phyloP scores from a whole-genome alignment of 2,113 vertebrate species.

The Mobula hypostoma region DNA sequence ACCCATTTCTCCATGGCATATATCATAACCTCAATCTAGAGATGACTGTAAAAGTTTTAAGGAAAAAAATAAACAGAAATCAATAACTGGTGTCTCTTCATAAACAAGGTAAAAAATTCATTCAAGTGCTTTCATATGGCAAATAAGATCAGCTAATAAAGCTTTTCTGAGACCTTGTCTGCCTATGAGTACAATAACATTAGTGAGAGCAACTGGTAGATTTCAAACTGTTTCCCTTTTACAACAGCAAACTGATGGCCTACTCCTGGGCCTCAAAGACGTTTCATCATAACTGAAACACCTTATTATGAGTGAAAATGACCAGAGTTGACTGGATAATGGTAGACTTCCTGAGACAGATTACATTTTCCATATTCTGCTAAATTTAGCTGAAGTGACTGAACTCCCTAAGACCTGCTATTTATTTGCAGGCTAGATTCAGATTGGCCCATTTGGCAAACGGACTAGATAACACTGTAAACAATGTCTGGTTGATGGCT shows the following conservation, averaged over 20 bases:
- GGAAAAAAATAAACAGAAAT: background rate
- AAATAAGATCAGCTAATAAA: background rate
- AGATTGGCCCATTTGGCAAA: background rate
- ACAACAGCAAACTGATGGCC: background rate
- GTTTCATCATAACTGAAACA: background rate
- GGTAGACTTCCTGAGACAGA: background rate
- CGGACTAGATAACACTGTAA: background rate
- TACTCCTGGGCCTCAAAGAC: background rate
- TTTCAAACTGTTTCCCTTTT: background rate
- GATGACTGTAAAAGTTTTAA: background rate
- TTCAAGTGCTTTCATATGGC: background rate
- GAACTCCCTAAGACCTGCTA: background rate
- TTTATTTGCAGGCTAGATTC: background rate
- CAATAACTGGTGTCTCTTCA: background rate
- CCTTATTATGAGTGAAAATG: background rate
- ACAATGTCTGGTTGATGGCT: background rate
- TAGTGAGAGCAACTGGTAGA: background rate
- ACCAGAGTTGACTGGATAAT: background rate
- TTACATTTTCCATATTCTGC: background rate
- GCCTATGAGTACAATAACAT: background rate
- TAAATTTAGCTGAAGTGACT: background rate
- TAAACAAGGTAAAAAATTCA: background rate
- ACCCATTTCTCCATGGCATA: background rate
- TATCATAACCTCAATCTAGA: background rate
- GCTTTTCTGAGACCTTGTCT: background rate